Evolutionary conservation across 2,888 invertebrate species (phyloP).

Genomic region (Parnassius mnemosyne): DNA sequence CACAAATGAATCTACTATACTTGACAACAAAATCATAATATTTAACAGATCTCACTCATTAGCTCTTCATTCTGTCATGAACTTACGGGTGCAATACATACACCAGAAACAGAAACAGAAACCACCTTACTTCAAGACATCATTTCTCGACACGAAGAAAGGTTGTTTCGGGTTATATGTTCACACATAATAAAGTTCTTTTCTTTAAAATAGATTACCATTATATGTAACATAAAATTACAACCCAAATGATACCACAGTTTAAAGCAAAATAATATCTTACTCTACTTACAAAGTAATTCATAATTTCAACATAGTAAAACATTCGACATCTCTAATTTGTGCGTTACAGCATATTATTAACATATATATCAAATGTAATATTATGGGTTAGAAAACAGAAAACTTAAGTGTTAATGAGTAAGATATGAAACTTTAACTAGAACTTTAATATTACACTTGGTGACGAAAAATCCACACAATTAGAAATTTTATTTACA

Average conservation of each 20-base stretch:
- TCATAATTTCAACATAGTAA: slow-evolving; percentile 12
- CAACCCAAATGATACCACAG: slow-evolving; percentile 3
- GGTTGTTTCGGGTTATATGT: too few species aligned
- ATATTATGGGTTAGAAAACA: slow-evolving; percentile 5
- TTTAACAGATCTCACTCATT: too few species aligned
- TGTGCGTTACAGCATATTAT: slow-evolving; percentile 18
- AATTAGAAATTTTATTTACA: not conserved
- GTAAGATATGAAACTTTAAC: slow-evolving; percentile 13
- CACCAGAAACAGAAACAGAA: too few species aligned
- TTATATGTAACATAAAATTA: slow-evolving; percentile 16
- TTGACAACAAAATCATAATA: too few species aligned
- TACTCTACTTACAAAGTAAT: slow-evolving; percentile 16
- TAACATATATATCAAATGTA: not conserved
- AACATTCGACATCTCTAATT: slow-evolving; percentile 6
- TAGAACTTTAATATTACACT: not conserved
- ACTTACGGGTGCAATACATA: too few species aligned
- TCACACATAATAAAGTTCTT: not conserved
- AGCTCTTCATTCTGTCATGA: too few species aligned
- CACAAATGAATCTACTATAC: too few species aligned
- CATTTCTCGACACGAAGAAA: too few species aligned
- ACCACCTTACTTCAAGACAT: too few species aligned
- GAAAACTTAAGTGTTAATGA: slow-evolving; percentile 14
- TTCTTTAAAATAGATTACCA: slow-evolving; percentile 14
- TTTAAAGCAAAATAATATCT: slow-evolving; percentile 9
- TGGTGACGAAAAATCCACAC: slow-evolving; percentile 7